Evolutionary conservation across 2,888 invertebrate genomes (phyloP).

Genomic region (Tipula unca): DNA sequence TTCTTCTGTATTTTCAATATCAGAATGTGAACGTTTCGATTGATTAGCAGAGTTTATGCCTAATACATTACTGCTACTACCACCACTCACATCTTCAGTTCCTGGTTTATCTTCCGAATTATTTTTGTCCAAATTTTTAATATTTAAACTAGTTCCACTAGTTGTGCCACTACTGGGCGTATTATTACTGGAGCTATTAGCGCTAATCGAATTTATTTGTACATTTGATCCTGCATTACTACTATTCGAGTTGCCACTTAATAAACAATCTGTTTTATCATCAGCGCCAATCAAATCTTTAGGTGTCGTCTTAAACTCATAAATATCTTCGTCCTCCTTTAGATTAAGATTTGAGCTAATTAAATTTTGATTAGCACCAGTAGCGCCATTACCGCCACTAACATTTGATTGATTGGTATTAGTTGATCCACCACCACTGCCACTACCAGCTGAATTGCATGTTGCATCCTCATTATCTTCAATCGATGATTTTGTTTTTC

Average conservation of each 20-base stretch:
- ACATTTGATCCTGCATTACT: neutral
- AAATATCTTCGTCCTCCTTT: constrained; percentile 28
- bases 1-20: constrained; percentile 49
- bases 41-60: constrained; percentile 20
- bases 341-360: neutral
- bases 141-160: neutral
- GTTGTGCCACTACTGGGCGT: neutral
- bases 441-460: constrained; percentile 21
- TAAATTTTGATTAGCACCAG: constrained; percentile 9
- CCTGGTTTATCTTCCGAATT: neutral
- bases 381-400: constrained; percentile 22
- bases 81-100: neutral
- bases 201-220: neutral
- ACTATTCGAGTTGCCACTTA: constrained; percentile 24
- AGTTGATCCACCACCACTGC: constrained; percentile 16
- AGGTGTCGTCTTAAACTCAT: constrained; percentile 30
- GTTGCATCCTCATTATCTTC: constrained; percentile 1
- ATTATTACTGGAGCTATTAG: neutral
- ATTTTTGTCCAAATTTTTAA: neutral
- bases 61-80: neutral
- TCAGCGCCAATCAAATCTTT: constrained; percentile 29
- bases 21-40: constrained; percentile 35
- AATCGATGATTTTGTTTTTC: neutral
- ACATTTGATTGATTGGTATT: neutral
- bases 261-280: constrained; percentile 28